These are phyloP conservation scores for Poecile montanus DNA, from an alignment of 2,797 vertebrate genomes.

Conservation along the genomic window DNA sequence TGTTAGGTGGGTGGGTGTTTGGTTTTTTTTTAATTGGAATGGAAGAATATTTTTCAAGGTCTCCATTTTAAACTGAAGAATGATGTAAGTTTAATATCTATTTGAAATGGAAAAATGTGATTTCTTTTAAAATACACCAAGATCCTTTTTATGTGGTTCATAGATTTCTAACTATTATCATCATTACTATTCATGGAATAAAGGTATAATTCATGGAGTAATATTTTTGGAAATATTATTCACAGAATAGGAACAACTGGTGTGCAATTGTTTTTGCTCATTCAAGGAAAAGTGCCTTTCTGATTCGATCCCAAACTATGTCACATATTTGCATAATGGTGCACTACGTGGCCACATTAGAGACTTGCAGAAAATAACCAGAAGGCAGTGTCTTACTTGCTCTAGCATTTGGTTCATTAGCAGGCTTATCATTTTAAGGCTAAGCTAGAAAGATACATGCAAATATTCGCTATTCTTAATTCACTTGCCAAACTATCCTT, in stretches of 20 bases:
- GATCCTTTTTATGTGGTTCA: background rate
- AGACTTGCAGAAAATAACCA: background rate
- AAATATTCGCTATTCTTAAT: background rate
- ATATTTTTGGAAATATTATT: slow-evolving; percentile 44
- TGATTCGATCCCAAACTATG: background rate
- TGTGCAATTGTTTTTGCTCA: background rate
- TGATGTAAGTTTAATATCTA: background rate
- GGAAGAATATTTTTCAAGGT: background rate
- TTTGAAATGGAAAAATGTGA: background rate
- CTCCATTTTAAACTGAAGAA: background rate
- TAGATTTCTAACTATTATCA: background rate
- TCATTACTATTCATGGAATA: background rate
- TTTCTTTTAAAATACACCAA: background rate
- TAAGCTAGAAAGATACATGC: background rate
- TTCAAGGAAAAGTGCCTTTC: background rate
- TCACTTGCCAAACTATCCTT: background rate
- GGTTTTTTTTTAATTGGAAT: background rate
- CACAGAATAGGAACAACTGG: background rate
- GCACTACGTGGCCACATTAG: background rate
- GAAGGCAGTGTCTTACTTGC: background rate
- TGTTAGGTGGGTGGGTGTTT: rapidly evolving
- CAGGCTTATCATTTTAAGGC: background rate
- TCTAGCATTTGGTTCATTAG: background rate
- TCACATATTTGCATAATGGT: background rate
- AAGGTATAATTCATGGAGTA: background rate